Base-by-base conservation (phyloP, 2,113 vertebrate genomes). In the Oryzias woworae region DNA sequence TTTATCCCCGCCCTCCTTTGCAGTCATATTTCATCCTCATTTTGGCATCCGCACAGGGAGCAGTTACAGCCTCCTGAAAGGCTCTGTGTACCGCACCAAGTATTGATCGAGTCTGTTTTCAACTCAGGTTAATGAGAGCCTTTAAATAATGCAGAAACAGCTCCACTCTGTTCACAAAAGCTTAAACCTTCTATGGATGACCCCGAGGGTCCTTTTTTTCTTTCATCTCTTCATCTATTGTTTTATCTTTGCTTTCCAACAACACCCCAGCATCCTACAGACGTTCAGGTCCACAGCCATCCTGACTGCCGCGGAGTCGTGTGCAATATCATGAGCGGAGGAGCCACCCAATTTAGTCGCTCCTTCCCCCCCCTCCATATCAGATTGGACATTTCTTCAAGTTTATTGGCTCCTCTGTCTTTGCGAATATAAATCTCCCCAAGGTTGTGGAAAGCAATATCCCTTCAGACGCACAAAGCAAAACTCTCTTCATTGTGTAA, bases 101-200 rank as follows among this genome's bases (percentile, higher is more conserved):
- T 81, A 87, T 87, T 73, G 84, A 89, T 92, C 75, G 56, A 36
- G 75, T 75, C 55, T 43, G 52, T 66, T 68, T 76, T 71, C 66
- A 62, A 67, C 58, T 71, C 84, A 77, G 79, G 82, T 87, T 91
- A 90, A 91, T 83, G 78, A 87, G 76, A 78, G 62, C 58, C 81
- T 57, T 81, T 90, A 84, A 90, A 91, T 88, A 89, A 88, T 91
- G 82, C 84, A 89, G 75, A 73, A 73, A 45, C 70, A 78, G 65
- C 79, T 61, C 52, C 52, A 53, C 60, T 57, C 22, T 46, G 48
- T 66, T 62, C 50, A 56, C 43, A 65, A 36, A 61, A 36, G 14
- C 24, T 56, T 71, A 45, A 4, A 43, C 46, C 13, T n/a, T 47
- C 22, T 14, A 3, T 22, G n/a, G 18, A 26, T 2, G 1, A 3